phyloP scores from a whole-genome alignment of 2,113 vertebrate species.

The Aspidoscelis tigris region DNA sequence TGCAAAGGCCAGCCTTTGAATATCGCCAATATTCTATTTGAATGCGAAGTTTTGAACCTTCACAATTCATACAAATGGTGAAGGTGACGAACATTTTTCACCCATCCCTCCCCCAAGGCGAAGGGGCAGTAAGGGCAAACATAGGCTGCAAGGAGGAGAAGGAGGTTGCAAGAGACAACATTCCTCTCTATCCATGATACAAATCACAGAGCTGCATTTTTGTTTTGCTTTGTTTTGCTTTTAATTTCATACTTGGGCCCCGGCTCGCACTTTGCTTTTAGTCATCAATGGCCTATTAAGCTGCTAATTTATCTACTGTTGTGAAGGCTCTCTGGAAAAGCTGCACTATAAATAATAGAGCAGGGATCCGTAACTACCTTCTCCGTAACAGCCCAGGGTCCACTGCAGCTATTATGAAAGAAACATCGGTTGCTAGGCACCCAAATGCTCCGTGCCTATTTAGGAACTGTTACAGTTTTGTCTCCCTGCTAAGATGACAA shows the following conservation, averaged over 20 bases:
- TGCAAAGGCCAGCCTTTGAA: too few relatives aligned
- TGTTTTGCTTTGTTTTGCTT: not conserved
- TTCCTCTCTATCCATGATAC: constrained; percentile 56
- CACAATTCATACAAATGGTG: too few relatives aligned
- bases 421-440: constrained; percentile 86
- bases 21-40: too few relatives aligned
- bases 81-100: too few relatives aligned
- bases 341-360: constrained; percentile 85
- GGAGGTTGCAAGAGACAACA: constrained; percentile 37
- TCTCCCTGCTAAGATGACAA: constrained; percentile 89
- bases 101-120: constrained; percentile 33
- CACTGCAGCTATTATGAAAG: constrained; percentile 79
- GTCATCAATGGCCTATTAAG: constrained; percentile 81
- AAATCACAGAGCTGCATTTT: constrained; percentile 69
- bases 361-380: constrained; percentile 86
- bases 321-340: constrained; percentile 75
- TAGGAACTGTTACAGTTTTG: constrained; percentile 86
- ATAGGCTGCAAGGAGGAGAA: constrained; percentile 24
- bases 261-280: constrained; percentile 71
- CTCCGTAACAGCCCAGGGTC: constrained; percentile 75
- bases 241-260: constrained; percentile 76
- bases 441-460: constrained; percentile 86
- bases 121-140: constrained; percentile 20
- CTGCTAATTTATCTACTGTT: constrained; percentile 86
- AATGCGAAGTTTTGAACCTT: too few relatives aligned